Evolutionary conservation across 2,113 vertebrate genomes (phyloP).

Genomic region (Gulo gulo): DNA sequence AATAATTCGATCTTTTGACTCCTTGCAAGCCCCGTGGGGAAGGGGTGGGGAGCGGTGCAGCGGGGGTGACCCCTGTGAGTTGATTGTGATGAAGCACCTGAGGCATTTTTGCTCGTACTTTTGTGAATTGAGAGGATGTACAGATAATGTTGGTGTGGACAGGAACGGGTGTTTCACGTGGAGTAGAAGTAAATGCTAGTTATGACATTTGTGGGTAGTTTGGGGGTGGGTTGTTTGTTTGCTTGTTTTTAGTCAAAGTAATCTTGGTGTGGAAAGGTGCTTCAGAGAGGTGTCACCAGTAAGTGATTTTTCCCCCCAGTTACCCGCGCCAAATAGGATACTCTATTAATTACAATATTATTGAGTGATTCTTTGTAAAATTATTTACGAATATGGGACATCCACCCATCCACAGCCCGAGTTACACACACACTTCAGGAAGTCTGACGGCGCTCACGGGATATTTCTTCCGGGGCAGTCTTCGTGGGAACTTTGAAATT

Average conservation of each 20-base stretch:
- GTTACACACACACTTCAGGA: background rate
- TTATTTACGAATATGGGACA: background rate
- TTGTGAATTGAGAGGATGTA: background rate
- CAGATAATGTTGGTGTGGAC: background rate
- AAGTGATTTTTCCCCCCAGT: background rate
- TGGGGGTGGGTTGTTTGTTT: background rate
- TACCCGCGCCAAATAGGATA: background rate
- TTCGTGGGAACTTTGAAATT: slow-evolving; percentile 43
- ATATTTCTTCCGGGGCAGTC: background rate
- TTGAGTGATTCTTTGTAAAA: slow-evolving; percentile 25
- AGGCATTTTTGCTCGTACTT: slow-evolving; percentile 21
- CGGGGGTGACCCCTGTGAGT: too few species aligned
- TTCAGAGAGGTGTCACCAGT: background rate
- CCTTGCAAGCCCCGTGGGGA: background rate
- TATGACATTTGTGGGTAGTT: background rate
- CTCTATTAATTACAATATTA: background rate
- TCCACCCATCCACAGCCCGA: background rate
- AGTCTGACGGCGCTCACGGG: background rate
- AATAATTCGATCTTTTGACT: background rate
- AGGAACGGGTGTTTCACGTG: background rate
- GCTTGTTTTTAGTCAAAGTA: background rate
- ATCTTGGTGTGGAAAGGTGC: background rate
- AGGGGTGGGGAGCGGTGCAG: background rate
- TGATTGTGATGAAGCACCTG: background rate
- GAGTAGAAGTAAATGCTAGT: background rate